Evolutionary conservation across 2,888 invertebrate genomes (phyloP).

Genomic region (Sesia apiformis): DNA sequence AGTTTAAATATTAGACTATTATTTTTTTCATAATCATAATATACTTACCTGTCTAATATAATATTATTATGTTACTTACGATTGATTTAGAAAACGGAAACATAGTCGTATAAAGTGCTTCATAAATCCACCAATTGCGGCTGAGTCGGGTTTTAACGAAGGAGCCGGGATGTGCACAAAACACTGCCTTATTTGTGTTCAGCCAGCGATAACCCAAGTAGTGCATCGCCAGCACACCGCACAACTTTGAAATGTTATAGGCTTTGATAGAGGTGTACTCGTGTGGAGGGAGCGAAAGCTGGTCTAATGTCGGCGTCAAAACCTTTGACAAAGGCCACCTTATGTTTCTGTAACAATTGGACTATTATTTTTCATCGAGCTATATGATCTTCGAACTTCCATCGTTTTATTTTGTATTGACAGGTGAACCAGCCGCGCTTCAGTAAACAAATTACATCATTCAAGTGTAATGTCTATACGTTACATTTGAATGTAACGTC

Average conservation of each 20-base stretch:
- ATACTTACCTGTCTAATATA: no score
- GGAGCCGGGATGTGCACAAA: constrained; percentile 91
- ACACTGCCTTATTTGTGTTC: constrained; percentile 79
- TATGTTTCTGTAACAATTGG: constrained; percentile 33
- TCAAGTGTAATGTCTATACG: no score
- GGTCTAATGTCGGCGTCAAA: constrained; percentile 60
- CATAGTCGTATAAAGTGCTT: constrained; percentile 82
- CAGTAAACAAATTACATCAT: no score
- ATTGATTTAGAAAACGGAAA: constrained; percentile 94
- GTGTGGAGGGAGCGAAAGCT: constrained; percentile 80
- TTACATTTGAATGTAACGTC: no score
- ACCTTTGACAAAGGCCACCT: constrained; percentile 34
- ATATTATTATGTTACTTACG: constrained; percentile 69
- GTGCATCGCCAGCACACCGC: constrained; percentile 80
- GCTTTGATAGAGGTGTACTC: constrained; percentile 88
- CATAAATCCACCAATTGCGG: constrained; percentile 89
- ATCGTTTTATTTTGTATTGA: no score
- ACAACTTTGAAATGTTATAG: constrained; percentile 92
- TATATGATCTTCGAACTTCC: no score
- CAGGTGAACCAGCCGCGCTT: no score
- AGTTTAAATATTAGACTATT: no score
- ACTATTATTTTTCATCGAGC: no score
- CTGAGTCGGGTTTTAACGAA: constrained; percentile 86
- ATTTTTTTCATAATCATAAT: no score
- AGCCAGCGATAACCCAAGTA: constrained; percentile 81